Percentiles rank a stretch among this genome's conserved stretches.
These are phyloP conservation scores for Campylomormyrus tamandua DNA, from an alignment of 2,113 vertebrate genomes.

Conservation along the genomic window DNA sequence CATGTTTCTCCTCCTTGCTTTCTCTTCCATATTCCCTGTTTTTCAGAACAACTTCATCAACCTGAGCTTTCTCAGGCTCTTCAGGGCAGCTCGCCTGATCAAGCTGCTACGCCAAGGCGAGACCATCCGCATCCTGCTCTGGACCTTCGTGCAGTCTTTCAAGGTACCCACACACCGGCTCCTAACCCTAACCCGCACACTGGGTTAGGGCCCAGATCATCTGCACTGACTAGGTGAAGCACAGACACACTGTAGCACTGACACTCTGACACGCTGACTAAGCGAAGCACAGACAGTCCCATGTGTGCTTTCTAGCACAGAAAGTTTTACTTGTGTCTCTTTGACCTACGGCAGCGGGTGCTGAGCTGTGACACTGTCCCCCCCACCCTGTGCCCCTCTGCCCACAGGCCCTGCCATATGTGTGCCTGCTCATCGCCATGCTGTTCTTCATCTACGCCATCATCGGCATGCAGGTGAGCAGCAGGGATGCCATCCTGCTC, in stretches of 20 bases:
- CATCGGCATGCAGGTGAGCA: constrained; percentile 71
- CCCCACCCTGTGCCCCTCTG: constrained; percentile 6
- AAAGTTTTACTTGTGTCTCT: background rate
- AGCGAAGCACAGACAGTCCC: background rate
- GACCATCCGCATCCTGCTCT: constrained; percentile 86
- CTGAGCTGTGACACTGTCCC: background rate
- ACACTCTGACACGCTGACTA: background rate
- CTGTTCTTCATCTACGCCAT: constrained; percentile 76
- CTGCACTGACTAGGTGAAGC: background rate
- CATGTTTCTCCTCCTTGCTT: constrained; percentile 15
- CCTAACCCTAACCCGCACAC: background rate
- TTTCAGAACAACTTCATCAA: constrained; percentile 93
- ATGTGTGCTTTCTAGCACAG: background rate
- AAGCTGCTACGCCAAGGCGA: constrained; percentile 86
- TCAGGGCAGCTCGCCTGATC: constrained; percentile 86
- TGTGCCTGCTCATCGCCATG: constrained; percentile 73
- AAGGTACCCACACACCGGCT: constrained; percentile 61
- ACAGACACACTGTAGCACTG: background rate
- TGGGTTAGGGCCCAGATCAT: too few species aligned
- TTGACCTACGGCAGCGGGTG: background rate
- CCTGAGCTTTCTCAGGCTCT: constrained; percentile 84
- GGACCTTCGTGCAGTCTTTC: constrained; percentile 90
- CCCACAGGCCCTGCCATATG: constrained; percentile 66
- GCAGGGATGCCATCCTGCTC: background rate
- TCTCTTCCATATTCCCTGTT: constrained; percentile 27